Evolutionary conservation across 2,113 vertebrate species (phyloP), one percentile per base, ranked within the genome.

Genomic region (Castor canadensis): DNA sequence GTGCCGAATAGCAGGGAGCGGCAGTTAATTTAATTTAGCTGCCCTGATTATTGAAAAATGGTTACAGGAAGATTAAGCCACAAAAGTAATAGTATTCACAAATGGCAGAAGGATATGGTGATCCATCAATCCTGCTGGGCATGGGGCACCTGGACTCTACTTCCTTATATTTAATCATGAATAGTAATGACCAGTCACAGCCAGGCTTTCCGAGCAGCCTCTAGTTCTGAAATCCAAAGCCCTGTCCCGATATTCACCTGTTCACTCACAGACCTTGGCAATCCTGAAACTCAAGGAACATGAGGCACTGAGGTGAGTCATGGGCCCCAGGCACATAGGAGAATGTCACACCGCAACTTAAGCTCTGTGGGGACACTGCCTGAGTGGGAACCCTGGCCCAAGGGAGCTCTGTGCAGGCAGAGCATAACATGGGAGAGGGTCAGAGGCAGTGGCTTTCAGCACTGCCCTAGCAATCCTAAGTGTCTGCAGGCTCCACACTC

Each of bases 1-100:
- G 64, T 0, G 11, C 56, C 86, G 38, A 40, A 54, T 13, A 3
- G 20, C 7, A 0, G 87, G 56, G 56, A 47, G 35, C 12, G 79
- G 67, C 77, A 16, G 92, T 90, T 71, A 69, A 89, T 89, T 91
- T 82, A 83, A 90, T 47, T 56, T n/a, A 11, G 26, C 60, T 60
- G 54, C n/a, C 66, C 28, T 26, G 85, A 40, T 88, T 45, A 49
- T 9, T 49, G 96, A 97, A 95, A 93, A 96, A 89, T 93, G 93
- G 94, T 81, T 81, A 49, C 72, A 75, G 96, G 96, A 91, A 87
- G 91, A 93, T 93, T 75, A 82, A 76, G 87, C 82, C 35, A 69
- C 15, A 5, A 22, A 5, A 26, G 64, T 49, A 76, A 71, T 28
- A 58, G 11, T 49, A 2, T 32, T 30, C 71, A 58, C 19, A 13